These are phyloP conservation scores for Phylloscopus whistleri DNA, from an alignment of 2,113 vertebrate species.

Conservation along the genomic window DNA sequence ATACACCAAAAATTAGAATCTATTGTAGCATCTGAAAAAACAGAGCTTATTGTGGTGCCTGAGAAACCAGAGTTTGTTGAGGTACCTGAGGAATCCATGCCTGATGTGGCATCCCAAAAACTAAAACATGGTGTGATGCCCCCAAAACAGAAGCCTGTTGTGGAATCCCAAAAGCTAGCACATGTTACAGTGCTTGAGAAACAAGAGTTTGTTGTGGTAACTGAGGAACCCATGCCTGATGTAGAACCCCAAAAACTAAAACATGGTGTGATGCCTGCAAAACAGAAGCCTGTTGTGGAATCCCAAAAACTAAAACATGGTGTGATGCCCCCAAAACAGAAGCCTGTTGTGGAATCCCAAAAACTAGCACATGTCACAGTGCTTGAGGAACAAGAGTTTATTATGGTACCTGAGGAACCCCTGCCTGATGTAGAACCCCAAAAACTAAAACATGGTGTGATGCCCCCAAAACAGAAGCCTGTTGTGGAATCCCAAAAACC, in stretches of 20 bases:
- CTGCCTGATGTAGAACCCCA: background rate
- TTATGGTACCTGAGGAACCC: background rate
- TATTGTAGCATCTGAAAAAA: background rate
- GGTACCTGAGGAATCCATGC: background rate
- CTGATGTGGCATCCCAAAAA: background rate
- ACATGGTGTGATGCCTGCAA: background rate
- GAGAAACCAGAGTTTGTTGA: background rate
- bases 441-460: background rate
- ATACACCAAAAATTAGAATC: background rate
- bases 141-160: background rate
- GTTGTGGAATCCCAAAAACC: background rate
- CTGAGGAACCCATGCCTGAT: background rate
- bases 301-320: background rate
- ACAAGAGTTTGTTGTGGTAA: background rate
- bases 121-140: background rate
- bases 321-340: background rate
- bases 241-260: background rate
- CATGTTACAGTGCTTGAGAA: background rate
- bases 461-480: background rate
- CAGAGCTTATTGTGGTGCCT: background rate
- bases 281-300: background rate
- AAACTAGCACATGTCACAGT: background rate
- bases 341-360: background rate
- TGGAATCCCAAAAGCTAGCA: background rate
- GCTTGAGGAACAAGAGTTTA: background rate